Evolutionary conservation across 2,888 invertebrate genomes (phyloP), one percentile per base, ranked within the genome.

Genomic region (Drosophila nr. medialis): DNA sequence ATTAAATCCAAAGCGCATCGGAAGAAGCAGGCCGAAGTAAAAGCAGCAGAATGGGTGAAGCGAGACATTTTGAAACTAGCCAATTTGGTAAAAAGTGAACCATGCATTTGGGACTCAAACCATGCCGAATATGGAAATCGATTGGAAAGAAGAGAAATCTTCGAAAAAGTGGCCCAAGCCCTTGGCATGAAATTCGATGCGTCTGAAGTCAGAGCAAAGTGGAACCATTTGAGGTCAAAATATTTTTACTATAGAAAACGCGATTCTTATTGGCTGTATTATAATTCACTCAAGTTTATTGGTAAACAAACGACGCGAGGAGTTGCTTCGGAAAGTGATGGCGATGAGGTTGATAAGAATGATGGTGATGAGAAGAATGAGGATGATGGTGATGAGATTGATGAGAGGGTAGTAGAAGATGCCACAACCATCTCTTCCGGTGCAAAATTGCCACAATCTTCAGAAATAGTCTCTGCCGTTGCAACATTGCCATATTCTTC

Each of bases 101-200:
- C 10, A n/a, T 67, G 42, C 50, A 36, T 67, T 40, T 67, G 62
- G 62, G 29, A 56, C 30, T 0, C 4, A 3, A 36, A n/a, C 2
- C 42, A 45, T 21, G 1, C 4, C 18, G 15, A 24, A 5, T 49
- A 42, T 48, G 10, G 3, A 8, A 67, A 42, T 29, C 54, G 10
- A 38, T 5, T 1, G 11, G 4, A 18, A 30, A 30, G 38, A 7
- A n/a, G 30, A 5, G 13, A 54, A 4, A 32, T 40, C 48, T 66
- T 49, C 54, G n/a, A n/a, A 21, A 21, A 38, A 48, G 21, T 66
- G 11, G 18, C 6, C 8, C 7, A n/a, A 13, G 49, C 11, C 0
- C 42, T 67, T 6, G 29, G 40, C 8, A 48, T 18, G 4, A 5
- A 5, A 32, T 55, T 34, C 34, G 55, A 55, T 36, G 54, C 2